phyloP scores from a whole-genome alignment of 2,888 invertebrate species.

The Neocrepidodera transversa region DNA sequence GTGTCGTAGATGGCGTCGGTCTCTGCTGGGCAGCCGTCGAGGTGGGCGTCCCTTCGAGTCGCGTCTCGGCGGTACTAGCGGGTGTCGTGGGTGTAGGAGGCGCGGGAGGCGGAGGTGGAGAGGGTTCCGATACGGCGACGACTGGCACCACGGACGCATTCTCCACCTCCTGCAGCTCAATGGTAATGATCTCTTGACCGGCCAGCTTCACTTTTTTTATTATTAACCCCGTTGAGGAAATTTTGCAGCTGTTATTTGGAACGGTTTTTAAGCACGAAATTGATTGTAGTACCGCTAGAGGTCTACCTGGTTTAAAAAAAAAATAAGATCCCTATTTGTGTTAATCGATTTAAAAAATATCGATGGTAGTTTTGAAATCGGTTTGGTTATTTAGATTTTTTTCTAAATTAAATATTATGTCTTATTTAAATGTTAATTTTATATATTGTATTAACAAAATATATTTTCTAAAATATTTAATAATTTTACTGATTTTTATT shows the following conservation, averaged over 20 bases:
- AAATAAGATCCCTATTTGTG: not conserved
- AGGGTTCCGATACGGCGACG: constrained; percentile 42
- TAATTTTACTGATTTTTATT: too few species aligned
- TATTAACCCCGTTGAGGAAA: constrained; percentile 34
- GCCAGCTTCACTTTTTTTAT: constrained; percentile 55
- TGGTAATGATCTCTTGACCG: constrained; percentile 57
- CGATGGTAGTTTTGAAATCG: too few species aligned
- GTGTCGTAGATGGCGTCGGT: constrained; percentile 54
- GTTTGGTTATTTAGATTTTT: too few species aligned
- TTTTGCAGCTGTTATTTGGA: constrained; percentile 30
- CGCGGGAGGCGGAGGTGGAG: constrained; percentile 51
- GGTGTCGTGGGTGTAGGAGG: constrained; percentile 42
- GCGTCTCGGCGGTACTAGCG: constrained; percentile 44
- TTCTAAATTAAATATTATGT: too few species aligned
- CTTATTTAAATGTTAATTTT: too few species aligned
- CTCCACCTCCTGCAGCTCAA: constrained; percentile 59
- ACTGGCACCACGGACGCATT: constrained; percentile 48
- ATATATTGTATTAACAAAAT: too few species aligned
- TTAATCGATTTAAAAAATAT: constrained; percentile 15
- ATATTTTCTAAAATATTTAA: too few species aligned
- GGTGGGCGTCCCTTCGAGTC: constrained; percentile 47
- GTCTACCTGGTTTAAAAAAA: not conserved
- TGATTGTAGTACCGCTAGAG: constrained; percentile 11
- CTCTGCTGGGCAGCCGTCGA: constrained; percentile 47
- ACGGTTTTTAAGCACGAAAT: constrained; percentile 19